These are phyloP conservation scores for Nettapus auritus DNA, from an alignment of 2,113 vertebrate species.

Conservation along the genomic window DNA sequence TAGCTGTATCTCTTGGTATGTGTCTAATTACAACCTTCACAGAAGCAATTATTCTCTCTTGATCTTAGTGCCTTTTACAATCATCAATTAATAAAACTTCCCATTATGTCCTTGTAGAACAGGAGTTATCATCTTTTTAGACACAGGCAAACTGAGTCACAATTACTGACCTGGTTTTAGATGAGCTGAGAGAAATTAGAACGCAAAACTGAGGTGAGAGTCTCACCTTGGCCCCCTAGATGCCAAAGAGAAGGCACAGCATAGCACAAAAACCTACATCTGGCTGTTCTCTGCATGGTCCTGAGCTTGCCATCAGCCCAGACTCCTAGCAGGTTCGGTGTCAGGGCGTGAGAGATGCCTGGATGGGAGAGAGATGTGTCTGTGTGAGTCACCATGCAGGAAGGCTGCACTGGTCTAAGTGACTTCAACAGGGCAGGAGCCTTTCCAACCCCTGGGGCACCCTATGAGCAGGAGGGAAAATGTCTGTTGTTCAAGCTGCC, in stretches of 20 bases:
- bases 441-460: neutral
- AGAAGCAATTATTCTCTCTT: slow-evolving; percentile 39
- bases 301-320: neutral
- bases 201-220: neutral
- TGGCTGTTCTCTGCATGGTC: accelerated
- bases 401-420: neutral
- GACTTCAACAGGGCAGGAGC: neutral
- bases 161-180: slow-evolving; percentile 51
- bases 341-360: neutral
- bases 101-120: slow-evolving; percentile 24
- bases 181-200: slow-evolving; percentile 7
- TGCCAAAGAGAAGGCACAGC: neutral
- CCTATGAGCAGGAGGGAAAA: neutral
- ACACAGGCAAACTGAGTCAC: slow-evolving; percentile 29
- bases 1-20: neutral
- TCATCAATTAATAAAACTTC: slow-evolving; percentile 51
- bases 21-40: slow-evolving; percentile 42
- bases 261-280: accelerated
- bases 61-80: slow-evolving; percentile 34
- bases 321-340: neutral
- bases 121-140: slow-evolving; percentile 32
- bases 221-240: neutral
- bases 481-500: neutral
- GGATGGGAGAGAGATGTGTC: neutral
- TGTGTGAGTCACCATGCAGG: neutral